These are phyloP conservation scores for Labroides dimidiatus DNA, from an alignment of 2,797 vertebrate species.

Conservation along the genomic window DNA sequence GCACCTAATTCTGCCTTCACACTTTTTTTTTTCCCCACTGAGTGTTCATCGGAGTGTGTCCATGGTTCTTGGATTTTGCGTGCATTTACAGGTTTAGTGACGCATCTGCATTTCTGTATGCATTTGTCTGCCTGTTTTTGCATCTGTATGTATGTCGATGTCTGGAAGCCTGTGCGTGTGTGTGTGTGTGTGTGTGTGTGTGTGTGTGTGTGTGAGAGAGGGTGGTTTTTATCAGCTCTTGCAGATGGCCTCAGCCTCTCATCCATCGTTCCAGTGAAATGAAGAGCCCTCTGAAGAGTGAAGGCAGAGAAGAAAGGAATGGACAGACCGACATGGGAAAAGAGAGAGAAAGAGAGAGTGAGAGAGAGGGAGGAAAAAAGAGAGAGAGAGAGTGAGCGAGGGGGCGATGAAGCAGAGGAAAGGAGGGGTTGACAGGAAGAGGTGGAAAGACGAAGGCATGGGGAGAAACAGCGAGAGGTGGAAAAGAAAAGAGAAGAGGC, in stretches of 20 bases:
- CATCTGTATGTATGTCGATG: slow-evolving; percentile 44
- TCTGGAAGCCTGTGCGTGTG: slow-evolving; percentile 15
- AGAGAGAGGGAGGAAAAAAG: slow-evolving; percentile 2
- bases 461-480: slow-evolving; percentile 12
- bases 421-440: neutral
- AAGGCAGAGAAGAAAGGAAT: slow-evolving; percentile 66
- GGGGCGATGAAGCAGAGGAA: slow-evolving; percentile 30
- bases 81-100: slow-evolving; percentile 50
- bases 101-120: slow-evolving; percentile 48
- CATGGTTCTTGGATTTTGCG: neutral
- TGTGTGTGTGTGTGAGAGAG: slow-evolving; percentile 30
- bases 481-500: slow-evolving; percentile 22
- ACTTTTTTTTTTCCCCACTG: neutral
- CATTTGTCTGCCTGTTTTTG: slow-evolving; percentile 45
- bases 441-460: neutral
- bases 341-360: slow-evolving; percentile 4
- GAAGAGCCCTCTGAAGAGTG: slow-evolving; percentile 75
- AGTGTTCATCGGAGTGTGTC: slow-evolving; percentile 20
- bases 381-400: slow-evolving; percentile 20
- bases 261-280: slow-evolving; percentile 76
- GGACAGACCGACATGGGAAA: slow-evolving; percentile 47
- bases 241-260: slow-evolving; percentile 78
- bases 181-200: neutral
- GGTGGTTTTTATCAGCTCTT: slow-evolving; percentile 74
- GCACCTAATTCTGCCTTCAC: slow-evolving; percentile 26